These are phyloP conservation scores for Metacarcinus magister DNA, from an alignment of 2,888 invertebrate genomes.

Conservation along the genomic window DNA sequence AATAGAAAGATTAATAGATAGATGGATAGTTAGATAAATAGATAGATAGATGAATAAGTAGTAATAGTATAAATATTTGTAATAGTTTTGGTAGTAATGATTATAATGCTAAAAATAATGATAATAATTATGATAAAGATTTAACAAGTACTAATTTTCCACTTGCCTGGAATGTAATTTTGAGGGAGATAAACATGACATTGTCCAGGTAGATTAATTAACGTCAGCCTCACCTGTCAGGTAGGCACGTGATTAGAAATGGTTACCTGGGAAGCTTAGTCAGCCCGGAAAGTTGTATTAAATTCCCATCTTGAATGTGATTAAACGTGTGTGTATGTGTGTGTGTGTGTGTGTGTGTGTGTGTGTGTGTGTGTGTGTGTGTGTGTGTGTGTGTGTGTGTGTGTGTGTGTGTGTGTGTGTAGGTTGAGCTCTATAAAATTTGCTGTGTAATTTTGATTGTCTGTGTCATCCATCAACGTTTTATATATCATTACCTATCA, in stretches of 20 bases:
- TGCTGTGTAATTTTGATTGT: background rate
- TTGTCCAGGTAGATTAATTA: background rate
- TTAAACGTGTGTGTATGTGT: background rate
- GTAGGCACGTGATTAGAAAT: background rate
- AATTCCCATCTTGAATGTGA: background rate
- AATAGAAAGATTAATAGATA: no score
- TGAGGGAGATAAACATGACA: background rate
- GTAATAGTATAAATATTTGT: background rate
- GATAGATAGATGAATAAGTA: background rate
- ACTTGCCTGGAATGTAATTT: background rate
- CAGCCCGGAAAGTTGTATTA: background rate
- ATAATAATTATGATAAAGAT: background rate
- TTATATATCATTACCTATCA: background rate
- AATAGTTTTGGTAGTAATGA: background rate
- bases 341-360: background rate
- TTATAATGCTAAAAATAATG: background rate
- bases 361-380: conserved; percentile 26
- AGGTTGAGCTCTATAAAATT: background rate
- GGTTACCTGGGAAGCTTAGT: background rate
- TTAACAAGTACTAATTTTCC: background rate
- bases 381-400: conserved; percentile 26
- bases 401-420: background rate
- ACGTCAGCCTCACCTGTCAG: background rate
- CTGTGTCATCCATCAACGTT: background rate
- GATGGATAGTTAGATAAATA: no score